A percentile compares a stretch with the other conserved stretches of the same genome.
Evolutionary conservation across 2,113 vertebrate genomes (phyloP).

Genomic region (Irena cyanogastra): DNA sequence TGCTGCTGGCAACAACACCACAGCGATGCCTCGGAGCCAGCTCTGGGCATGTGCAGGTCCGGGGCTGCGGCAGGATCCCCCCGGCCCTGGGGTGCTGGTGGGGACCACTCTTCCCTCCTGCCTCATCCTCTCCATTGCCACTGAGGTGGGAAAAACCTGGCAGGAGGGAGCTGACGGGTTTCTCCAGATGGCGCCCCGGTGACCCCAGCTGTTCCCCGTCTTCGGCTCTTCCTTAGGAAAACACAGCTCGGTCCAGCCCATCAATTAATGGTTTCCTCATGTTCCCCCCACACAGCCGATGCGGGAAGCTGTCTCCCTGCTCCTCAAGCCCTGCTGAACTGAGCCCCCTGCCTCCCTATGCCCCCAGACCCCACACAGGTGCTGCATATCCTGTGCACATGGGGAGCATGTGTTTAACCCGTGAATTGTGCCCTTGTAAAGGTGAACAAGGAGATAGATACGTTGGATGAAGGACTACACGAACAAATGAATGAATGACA

Average conservation of each 20-base stretch:
- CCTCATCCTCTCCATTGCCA: background rate
- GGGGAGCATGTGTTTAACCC: background rate
- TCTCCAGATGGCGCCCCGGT: conserved; percentile 38
- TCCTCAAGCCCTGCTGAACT: background rate
- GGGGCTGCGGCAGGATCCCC: background rate
- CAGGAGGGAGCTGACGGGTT: background rate
- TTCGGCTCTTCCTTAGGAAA: conserved; percentile 50
- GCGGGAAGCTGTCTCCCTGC: background rate
- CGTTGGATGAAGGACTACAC: background rate
- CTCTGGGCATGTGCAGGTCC: accelerated
- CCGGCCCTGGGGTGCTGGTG: accelerated
- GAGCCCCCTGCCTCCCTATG: background rate
- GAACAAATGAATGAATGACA: background rate
- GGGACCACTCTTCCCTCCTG: background rate
- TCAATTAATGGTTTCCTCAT: conserved; percentile 56
- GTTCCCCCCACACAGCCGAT: accelerated
- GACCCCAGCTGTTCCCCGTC: conserved; percentile 29
- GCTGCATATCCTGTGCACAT: accelerated
- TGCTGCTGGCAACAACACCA: accelerated
- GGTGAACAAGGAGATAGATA: background rate
- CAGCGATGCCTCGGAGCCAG: accelerated
- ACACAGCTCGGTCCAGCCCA: background rate
- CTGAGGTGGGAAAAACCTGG: background rate
- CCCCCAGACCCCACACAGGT: background rate
- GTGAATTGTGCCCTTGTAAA: background rate